phyloP scores from a whole-genome alignment of 2,113 vertebrate genomes.

The Heterocephalus glaber region DNA sequence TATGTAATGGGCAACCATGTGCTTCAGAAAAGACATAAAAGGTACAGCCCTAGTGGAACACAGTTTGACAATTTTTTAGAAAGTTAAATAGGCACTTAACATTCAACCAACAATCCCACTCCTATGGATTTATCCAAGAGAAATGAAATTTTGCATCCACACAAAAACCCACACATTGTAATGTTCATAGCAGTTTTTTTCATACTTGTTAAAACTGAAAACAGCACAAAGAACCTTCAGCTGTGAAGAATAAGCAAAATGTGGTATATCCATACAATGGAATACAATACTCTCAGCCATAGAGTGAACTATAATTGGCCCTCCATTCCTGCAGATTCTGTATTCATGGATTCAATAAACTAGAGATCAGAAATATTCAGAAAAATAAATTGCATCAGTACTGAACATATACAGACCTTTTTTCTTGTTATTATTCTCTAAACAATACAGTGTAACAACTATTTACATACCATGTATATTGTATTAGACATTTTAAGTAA shows the following conservation, averaged over 20 bases:
- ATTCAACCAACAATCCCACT: not conserved
- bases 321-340: not conserved
- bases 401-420: not conserved
- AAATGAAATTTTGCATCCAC: constrained; percentile 23
- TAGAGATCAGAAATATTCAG: not conserved
- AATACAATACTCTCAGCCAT: not conserved
- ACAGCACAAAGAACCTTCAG: not conserved
- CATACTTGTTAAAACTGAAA: not conserved
- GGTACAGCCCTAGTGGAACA: not conserved
- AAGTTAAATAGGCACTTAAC: not conserved
- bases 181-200: not conserved
- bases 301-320: not conserved
- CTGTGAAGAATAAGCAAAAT: not conserved
- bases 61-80: constrained; percentile 45
- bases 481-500: not conserved
- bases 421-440: not conserved
- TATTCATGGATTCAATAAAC: not conserved
- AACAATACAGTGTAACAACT: not conserved
- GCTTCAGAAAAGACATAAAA: not conserved
- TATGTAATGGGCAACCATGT: not conserved
- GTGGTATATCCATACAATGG: not conserved
- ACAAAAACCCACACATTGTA: not conserved
- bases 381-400: not conserved
- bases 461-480: not conserved
- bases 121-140: not conserved